Evolutionary conservation across 2,888 invertebrate genomes (phyloP), one percentile per base, ranked within the genome.

Genomic region (Sacculina carcini): DNA sequence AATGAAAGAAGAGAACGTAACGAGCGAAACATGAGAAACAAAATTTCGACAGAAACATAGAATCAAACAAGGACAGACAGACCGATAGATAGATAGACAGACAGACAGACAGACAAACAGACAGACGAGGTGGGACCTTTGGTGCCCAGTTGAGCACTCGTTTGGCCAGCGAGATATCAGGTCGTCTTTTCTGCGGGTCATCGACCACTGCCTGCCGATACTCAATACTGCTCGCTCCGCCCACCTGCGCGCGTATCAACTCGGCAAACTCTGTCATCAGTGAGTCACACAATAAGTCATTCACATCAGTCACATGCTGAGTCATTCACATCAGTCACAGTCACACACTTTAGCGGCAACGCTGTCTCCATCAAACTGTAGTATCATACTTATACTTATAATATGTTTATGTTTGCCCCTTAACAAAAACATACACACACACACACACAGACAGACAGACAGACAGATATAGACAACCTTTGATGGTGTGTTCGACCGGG

Each of bases 401-500:
- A n/a, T n/a, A n/a, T n/a, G n/a, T n/a, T n/a, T n/a, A n/a, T n/a
- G n/a, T n/a, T n/a, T n/a, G n/a, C n/a, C n/a, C n/a, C n/a, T n/a
- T n/a, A n/a, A n/a, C n/a, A n/a, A n/a, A n/a, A n/a, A 44, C 2
- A 28, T 9, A 5, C 16, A 50, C 29, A 44, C 31, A 40, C 23
- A 26, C 23, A 51, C 14, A 6, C n/a, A 42, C 19, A 50, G 21
- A 39, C 5, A 48, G 10, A 2, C 24, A 7, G n/a, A 39, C 46
- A n/a, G 7, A 50, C 32, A 48, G 9, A 48, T 7, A 48, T 14
- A n/a, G n/a, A n/a, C n/a, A n/a, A 79, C 80, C 80, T 71, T 79
- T 77, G 60, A 98, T 96, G 2, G 89, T 85, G 65, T 92, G 86
- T 66, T 99, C 98, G 39, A 89, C 87, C 1, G 98, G 96, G 69